These are phyloP conservation scores for Lasioglossum oenotherae DNA, from an alignment of 2,888 invertebrate genomes.

Conservation along the genomic window DNA sequence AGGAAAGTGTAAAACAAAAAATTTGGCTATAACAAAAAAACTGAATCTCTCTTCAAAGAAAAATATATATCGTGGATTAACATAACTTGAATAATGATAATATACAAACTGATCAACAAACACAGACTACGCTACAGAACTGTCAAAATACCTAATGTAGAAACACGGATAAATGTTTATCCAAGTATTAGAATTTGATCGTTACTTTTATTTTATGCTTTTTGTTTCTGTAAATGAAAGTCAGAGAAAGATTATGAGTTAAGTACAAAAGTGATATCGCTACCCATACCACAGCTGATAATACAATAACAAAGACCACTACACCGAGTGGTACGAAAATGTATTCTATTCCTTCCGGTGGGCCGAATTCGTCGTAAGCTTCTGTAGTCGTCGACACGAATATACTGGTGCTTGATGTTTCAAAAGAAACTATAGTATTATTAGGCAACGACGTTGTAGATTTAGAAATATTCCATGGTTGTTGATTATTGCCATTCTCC, in stretches of 20 bases:
- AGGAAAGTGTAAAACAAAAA: slow-evolving; percentile 14
- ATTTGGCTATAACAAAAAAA: slow-evolving; percentile 19
- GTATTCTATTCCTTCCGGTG: slow-evolving; percentile 82
- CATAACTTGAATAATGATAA: slow-evolving; percentile 24
- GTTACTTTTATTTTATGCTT: slow-evolving; percentile 38
- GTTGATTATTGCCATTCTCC: slow-evolving; percentile 53
- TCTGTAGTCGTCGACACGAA: slow-evolving; percentile 76
- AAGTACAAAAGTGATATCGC: slow-evolving; percentile 67
- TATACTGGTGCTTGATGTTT: slow-evolving; percentile 66
- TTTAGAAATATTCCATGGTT: slow-evolving; percentile 64
- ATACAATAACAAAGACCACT: slow-evolving; percentile 82
- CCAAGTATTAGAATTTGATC: slow-evolving; percentile 48
- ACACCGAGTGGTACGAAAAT: slow-evolving; percentile 83
- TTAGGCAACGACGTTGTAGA: slow-evolving; percentile 53
- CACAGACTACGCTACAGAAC: slow-evolving; percentile 27
- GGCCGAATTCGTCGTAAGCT: slow-evolving; percentile 81
- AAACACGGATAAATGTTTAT: slow-evolving; percentile 39
- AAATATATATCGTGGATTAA: slow-evolving; percentile 11
- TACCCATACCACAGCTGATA: slow-evolving; percentile 82
- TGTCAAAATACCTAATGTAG: slow-evolving; percentile 56
- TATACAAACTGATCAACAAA: slow-evolving; percentile 41
- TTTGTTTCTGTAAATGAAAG: slow-evolving; percentile 56
- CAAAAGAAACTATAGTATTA: slow-evolving; percentile 56
- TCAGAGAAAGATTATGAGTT: slow-evolving; percentile 56
- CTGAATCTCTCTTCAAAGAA: slow-evolving; percentile 18